These are phyloP conservation scores for Pocota personata DNA, from an alignment of 2,888 invertebrate genomes.

Conservation along the genomic window DNA sequence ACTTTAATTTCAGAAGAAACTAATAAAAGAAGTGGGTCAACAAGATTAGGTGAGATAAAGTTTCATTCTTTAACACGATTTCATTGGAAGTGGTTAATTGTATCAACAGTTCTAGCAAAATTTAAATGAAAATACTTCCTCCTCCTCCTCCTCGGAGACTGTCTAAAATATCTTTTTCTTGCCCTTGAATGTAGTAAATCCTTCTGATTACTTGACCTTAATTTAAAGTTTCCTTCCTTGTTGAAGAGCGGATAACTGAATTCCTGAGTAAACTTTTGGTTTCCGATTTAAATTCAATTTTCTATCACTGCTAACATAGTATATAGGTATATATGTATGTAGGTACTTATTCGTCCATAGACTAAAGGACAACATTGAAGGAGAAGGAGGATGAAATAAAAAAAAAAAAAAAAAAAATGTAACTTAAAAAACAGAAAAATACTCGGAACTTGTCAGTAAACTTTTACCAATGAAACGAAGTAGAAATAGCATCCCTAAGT, in stretches of 20 bases:
- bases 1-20: slow-evolving; percentile 4
- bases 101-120: too few species aligned
- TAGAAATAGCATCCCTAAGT: slow-evolving; percentile 20
- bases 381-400: not conserved
- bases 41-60: not conserved
- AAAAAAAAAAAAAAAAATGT: not conserved
- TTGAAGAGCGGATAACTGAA: slow-evolving; percentile 58
- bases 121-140: not conserved
- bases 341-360: not conserved
- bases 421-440: slow-evolving; percentile 37
- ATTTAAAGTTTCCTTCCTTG: slow-evolving; percentile 56
- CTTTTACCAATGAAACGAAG: slow-evolving; percentile 45
- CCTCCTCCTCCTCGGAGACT: not conserved
- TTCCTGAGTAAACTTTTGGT: slow-evolving; percentile 70
- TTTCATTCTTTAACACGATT: too few species aligned
- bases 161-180: slow-evolving; percentile 2
- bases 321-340: too few species aligned
- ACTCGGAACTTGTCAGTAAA: slow-evolving; percentile 62
- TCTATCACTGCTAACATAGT: slow-evolving; percentile 51
- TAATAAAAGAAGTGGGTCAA: not conserved
- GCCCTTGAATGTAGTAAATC: slow-evolving; percentile 32
- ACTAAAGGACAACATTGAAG: slow-evolving; percentile 4
- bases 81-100: not conserved
- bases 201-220: slow-evolving; percentile 57
- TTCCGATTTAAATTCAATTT: slow-evolving; percentile 73